Evolutionary conservation across 30 jellyfish, hydroid and myxozoan species (phyloP), one percentile per base, ranked within the genome.

Genomic region (Aurelia aurita complex sp. Pacific): DNA sequence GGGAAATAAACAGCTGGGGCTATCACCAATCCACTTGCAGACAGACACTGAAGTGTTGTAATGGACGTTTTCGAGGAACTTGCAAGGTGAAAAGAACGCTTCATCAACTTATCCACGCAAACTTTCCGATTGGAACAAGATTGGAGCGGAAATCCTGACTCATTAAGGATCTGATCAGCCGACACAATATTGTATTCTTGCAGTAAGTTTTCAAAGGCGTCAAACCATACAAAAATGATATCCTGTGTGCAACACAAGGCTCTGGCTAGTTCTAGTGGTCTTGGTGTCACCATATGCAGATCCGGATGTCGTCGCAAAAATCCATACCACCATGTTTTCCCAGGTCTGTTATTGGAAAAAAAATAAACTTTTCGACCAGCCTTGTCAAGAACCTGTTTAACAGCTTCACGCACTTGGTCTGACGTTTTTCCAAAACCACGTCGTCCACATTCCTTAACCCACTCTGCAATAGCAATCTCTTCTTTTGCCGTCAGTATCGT

Each of bases 391-490:
- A 60, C 76, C 32, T 78, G 76, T 80, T 78, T 55, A 10, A 55
- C 68, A 10, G 67, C 77, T 64, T 78, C 68, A 40, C 88, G 46
- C 16, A 78, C 67, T 64, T 54, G 81, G 9, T 78, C 88, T 18
- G 43, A 66, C 23, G 79, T 59, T 64, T 62, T 32, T 35, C 89
- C 89, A 67, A 80, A 80, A 51, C 89, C 89, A 18, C 38, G 71
- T 65, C 52, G 70, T 10, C 63, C 79, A 36, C 79, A 32, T 55
- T 80, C 89, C 36, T 35, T 52, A 64, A 66, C 69, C 89, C 89
- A 80, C 17, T 64, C 89, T 35, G 73, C 82, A 5, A 62, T 8
- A 10, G 59, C 51, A 53, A 23, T 75, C 36, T 75, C 85, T 75
- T 75, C 85, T 35, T 75, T 75, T 5, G 23, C 51, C 13, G 85